These are phyloP conservation scores for Chelon auratus DNA, from an alignment of 2,797 vertebrate genomes.

Conservation along the genomic window DNA sequence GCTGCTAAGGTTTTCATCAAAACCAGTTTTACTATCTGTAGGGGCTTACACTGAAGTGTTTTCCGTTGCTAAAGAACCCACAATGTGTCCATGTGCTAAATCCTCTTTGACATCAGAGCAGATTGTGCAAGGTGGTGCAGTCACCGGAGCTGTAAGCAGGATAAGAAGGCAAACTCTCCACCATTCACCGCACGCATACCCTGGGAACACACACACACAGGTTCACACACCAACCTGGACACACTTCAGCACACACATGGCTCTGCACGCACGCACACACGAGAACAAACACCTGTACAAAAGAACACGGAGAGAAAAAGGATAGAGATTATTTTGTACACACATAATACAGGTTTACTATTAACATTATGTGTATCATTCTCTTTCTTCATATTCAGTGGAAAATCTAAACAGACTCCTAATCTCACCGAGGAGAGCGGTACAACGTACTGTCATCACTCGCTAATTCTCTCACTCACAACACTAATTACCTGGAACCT, in stretches of 20 bases:
- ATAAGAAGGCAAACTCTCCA: slow-evolving; percentile 76
- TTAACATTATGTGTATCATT: slow-evolving; percentile 38
- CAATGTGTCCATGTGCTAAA: slow-evolving; percentile 72
- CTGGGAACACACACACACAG: slow-evolving; percentile 41
- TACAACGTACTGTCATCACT: slow-evolving; percentile 68
- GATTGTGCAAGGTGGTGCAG: slow-evolving; percentile 80
- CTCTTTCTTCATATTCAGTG: slow-evolving; percentile 23
- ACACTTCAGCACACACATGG: slow-evolving; percentile 29
- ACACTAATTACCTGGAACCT: slow-evolving; percentile 72
- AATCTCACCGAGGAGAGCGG: slow-evolving; percentile 47
- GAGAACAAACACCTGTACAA: slow-evolving; percentile 6
- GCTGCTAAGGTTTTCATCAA: slow-evolving; percentile 44
- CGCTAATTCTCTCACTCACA: slow-evolving; percentile 73
- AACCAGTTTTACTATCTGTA: slow-evolving; percentile 48
- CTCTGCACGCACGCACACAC: slow-evolving; percentile 10
- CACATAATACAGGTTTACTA: slow-evolving; percentile 15
- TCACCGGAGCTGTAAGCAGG: slow-evolving; percentile 77
- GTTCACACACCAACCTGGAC: slow-evolving; percentile 33
- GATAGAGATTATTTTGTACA: slow-evolving; percentile 21
- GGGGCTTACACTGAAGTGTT: slow-evolving; percentile 39
- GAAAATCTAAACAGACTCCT: slow-evolving; percentile 35
- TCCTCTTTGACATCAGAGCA: slow-evolving; percentile 77
- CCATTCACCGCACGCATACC: slow-evolving; percentile 55
- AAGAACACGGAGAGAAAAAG: slow-evolving; percentile 10
- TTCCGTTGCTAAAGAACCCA: slow-evolving; percentile 64